Percentiles rank a stretch among this genome's conserved stretches.
Conservation (phyloP, 2,888 invertebrate species). For the Kryphioiulus occultus region DNA sequence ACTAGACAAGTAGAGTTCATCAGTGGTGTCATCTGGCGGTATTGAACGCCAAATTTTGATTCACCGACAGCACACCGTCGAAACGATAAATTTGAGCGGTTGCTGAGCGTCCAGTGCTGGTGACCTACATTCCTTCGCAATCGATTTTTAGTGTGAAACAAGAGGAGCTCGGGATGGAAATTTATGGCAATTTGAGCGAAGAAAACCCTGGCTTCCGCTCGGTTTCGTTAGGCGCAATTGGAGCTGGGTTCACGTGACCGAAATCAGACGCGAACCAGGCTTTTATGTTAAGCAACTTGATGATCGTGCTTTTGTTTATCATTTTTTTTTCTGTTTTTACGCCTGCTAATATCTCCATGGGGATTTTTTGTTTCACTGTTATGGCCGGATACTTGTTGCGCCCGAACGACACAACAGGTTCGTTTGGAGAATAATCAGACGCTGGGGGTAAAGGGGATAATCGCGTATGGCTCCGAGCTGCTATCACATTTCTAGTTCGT, state of each 20-base stretch:
- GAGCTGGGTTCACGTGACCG: background rate
- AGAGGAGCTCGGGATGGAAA: background rate
- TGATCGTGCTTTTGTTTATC: background rate
- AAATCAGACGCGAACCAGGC: background rate
- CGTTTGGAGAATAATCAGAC: background rate
- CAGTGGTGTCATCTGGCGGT: background rate
- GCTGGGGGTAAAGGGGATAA: background rate
- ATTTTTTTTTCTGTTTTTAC: background rate
- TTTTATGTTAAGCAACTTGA: background rate
- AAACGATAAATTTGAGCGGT: background rate
- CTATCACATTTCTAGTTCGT: background rate
- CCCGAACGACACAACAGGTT: background rate
- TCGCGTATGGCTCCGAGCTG: background rate
- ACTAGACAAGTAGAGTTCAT: no score
- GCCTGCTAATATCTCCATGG: background rate
- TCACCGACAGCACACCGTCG: background rate
- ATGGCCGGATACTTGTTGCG: background rate
- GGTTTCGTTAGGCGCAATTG: background rate
- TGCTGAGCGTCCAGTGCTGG: background rate
- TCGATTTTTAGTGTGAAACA: conserved; percentile 3
- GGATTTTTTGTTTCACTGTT: background rate
- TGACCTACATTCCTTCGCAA: conserved; percentile 21
- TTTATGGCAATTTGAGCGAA: background rate
- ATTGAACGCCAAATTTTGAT: background rate
- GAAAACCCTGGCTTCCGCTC: conserved; percentile 2